These are phyloP conservation scores for Gila orcuttii DNA, from an alignment of 2,113 vertebrate genomes.

Conservation along the genomic window DNA sequence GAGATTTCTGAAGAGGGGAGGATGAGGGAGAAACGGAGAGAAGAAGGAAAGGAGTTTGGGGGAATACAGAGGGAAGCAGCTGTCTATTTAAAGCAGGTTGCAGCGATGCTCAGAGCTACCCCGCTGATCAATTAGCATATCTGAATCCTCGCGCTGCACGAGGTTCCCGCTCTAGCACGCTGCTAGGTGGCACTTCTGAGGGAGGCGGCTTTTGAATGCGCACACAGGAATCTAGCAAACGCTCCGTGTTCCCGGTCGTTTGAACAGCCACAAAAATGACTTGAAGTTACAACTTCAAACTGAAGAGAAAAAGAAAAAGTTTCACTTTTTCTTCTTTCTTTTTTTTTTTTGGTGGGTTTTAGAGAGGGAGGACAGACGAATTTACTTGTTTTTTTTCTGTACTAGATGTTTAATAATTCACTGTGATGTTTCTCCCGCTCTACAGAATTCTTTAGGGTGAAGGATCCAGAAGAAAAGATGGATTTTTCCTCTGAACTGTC, in stretches of 20 bases:
- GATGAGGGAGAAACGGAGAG: slow-evolving; percentile 34
- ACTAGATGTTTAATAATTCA: slow-evolving; percentile 79
- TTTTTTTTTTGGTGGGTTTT: neutral
- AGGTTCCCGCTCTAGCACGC: slow-evolving; percentile 74
- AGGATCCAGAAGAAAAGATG: neutral
- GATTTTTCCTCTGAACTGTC: slow-evolving; percentile 28
- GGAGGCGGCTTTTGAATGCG: slow-evolving; percentile 76
- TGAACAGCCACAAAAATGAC: slow-evolving; percentile 77
- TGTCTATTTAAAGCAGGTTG: slow-evolving; percentile 80
- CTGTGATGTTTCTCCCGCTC: slow-evolving; percentile 71
- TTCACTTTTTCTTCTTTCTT: slow-evolving; percentile 49
- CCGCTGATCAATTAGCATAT: slow-evolving; percentile 84
- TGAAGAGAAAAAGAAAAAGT: slow-evolving; percentile 59
- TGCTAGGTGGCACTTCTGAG: slow-evolving; percentile 85
- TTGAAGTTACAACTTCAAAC: slow-evolving; percentile 72
- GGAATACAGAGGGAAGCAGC: slow-evolving; percentile 72
- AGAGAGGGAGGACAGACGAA: slow-evolving; percentile 72
- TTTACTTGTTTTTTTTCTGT: slow-evolving; percentile 45
- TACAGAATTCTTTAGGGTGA: slow-evolving; percentile 41
- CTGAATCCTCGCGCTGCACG: slow-evolving; percentile 79
- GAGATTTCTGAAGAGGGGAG: slow-evolving; percentile 20
- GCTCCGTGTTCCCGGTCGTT: slow-evolving; percentile 75
- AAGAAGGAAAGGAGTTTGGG: slow-evolving; percentile 44
- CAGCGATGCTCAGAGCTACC: slow-evolving; percentile 78
- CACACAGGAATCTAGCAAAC: slow-evolving; percentile 71